Evolutionary conservation across 2,797 vertebrate genomes (phyloP).

Genomic region (Champsocephalus esox): DNA sequence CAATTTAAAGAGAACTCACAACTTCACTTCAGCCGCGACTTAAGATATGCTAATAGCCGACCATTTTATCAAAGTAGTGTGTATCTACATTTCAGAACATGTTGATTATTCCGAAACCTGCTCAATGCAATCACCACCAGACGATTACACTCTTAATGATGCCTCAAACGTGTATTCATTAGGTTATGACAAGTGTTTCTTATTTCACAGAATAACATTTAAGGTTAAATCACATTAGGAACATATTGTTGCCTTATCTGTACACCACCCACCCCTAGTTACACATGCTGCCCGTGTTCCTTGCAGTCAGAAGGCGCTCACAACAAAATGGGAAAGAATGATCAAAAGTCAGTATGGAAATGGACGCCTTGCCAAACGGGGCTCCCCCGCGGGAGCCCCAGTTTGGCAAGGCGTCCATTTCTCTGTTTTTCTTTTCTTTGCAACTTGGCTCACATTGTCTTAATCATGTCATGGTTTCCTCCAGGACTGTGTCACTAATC

Average conservation of each 20-base stretch:
- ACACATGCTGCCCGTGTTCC: background rate
- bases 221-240: background rate
- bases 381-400: background rate
- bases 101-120: constrained; percentile 37
- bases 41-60: constrained; percentile 24
- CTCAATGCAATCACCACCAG: constrained; percentile 49
- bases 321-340: background rate
- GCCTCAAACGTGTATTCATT: constrained; percentile 61
- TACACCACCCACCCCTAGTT: background rate
- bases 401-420: constrained; percentile 9
- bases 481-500: constrained; percentile 57
- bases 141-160: constrained; percentile 63
- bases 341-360: background rate
- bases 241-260: background rate
- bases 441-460: constrained; percentile 38
- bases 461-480: constrained; percentile 58
- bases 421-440: constrained; percentile 7
- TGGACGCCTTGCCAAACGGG: too few relatives aligned
- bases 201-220: too few relatives aligned
- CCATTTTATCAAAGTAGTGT: constrained; percentile 36
- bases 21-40: constrained; percentile 3
- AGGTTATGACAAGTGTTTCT: constrained; percentile 37
- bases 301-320: background rate
- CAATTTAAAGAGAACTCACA: constrained; percentile 14
- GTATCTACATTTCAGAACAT: constrained; percentile 44